phyloP scores from a whole-genome alignment of 2,888 invertebrate species.

The Horisme vitalbata region DNA sequence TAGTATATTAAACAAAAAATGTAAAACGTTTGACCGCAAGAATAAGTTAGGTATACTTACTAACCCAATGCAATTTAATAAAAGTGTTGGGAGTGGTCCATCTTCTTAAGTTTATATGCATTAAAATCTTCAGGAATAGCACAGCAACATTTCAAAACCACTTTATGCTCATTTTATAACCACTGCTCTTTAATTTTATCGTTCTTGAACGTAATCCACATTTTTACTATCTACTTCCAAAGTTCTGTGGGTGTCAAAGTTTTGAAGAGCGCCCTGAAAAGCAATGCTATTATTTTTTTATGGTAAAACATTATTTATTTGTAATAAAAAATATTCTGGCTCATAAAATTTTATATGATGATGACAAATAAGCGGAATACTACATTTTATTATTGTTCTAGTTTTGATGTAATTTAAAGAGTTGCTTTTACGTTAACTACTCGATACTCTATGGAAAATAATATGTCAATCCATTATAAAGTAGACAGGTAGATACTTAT shows the following conservation, averaged over 20 bases:
- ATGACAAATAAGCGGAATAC: constrained; percentile 19
- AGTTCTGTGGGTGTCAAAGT: constrained; percentile 33
- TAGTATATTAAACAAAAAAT: no score
- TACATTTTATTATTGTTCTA: constrained; percentile 13
- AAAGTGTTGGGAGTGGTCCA: neutral
- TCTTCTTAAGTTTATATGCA: constrained; percentile 19
- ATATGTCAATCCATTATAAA: no score
- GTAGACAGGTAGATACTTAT: no score
- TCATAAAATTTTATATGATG: constrained; percentile 14
- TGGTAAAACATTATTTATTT: constrained; percentile 27
- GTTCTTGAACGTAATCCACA: constrained; percentile 42
- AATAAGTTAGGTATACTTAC: neutral
- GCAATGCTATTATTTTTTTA: constrained; percentile 29
- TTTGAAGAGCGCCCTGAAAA: constrained; percentile 32
- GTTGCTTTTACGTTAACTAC: constrained; percentile 3
- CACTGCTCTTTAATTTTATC: constrained; percentile 54
- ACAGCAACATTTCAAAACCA: constrained; percentile 24
- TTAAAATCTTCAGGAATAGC: constrained; percentile 29
- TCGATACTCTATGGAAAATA: no score
- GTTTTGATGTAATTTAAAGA: constrained; percentile 4
- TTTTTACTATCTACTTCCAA: constrained; percentile 36
- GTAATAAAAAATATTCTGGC: constrained; percentile 23
- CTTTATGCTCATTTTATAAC: constrained; percentile 38
- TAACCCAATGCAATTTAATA: neutral
- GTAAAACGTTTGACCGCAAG: no score